Conservation (phyloP, 2,113 vertebrate genomes). For the Thunnus thynnus region DNA sequence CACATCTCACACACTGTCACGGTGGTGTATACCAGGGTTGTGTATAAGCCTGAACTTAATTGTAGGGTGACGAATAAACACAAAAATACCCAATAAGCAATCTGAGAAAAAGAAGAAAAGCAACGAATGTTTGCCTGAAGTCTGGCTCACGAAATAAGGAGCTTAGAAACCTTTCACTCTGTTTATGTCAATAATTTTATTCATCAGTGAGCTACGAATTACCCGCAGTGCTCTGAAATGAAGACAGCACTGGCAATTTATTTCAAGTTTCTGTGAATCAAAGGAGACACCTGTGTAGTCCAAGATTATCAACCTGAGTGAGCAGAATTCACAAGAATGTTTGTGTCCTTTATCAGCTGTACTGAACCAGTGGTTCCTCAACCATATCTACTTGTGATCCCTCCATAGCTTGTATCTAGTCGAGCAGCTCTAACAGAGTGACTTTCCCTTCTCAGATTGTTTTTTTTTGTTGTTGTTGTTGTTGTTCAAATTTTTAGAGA, state of each 20-base stretch:
- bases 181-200: background rate
- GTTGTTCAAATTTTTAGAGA: background rate
- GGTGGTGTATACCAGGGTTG: background rate
- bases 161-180: background rate
- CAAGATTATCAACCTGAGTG: background rate
- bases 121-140: background rate
- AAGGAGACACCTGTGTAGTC: background rate
- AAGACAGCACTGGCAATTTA: background rate
- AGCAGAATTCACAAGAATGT: background rate
- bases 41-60: background rate
- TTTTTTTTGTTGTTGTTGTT: too few relatives aligned
- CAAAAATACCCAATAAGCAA: background rate
- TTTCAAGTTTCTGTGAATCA: constrained; percentile 1
- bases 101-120: background rate
- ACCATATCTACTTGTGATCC: background rate
- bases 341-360: background rate
- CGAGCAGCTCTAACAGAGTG: background rate
- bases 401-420: background rate
- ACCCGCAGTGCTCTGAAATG: background rate
- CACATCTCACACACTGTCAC: too few relatives aligned
- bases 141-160: background rate
- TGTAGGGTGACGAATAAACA: background rate
- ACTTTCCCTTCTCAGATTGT: too few relatives aligned
- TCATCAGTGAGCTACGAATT: background rate
- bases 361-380: background rate